phyloP scores from a whole-genome alignment of 1,140 invertebrate genomes.

The Protaetia brevitarsis region DNA sequence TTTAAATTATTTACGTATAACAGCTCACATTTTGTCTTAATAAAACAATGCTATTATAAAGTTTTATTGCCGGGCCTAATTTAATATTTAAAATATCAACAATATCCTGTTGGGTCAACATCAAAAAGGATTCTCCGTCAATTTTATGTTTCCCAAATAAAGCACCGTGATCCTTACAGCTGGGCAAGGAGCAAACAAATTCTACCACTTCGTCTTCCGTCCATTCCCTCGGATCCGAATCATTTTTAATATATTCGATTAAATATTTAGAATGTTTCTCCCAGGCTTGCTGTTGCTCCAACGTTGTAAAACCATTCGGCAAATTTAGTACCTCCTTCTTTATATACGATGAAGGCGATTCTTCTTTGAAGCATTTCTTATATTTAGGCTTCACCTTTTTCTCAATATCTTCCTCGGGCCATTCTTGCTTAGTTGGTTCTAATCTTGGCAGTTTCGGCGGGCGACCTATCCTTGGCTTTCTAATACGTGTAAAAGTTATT shows the following conservation, averaged over 20 bases:
- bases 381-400: conserved; percentile 4
- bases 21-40: conserved; percentile 54
- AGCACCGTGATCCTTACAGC: conserved; percentile 56
- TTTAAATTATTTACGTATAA: conserved; percentile 21
- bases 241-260: conserved; percentile 32
- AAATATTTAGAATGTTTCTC: conserved; percentile 43
- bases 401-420: conserved; percentile 9
- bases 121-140: conserved; percentile 78
- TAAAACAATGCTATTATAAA: conserved; percentile 75
- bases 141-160: conserved; percentile 68
- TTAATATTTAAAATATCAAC: conserved; percentile 71
- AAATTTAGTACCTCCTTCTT: conserved; percentile 14
- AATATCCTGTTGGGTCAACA: conserved; percentile 80
- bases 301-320: conserved; percentile 23
- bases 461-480: conserved; percentile 35
- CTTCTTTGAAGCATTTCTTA: conserved; percentile 16
- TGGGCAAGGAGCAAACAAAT: conserved; percentile 67
- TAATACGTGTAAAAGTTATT: no score
- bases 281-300: conserved; percentile 38
- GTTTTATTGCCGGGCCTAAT: conserved; percentile 81
- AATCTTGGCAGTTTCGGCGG: conserved; percentile 36
- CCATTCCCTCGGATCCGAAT: conserved; percentile 51
- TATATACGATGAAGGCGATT: neutral
- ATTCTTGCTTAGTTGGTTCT: conserved; percentile 27
- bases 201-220: conserved; percentile 65